Percentiles rank a stretch among this genome's conserved stretches.
Conservation (phyloP, 2,888 invertebrate genomes). For the Tachina lurida region DNA sequence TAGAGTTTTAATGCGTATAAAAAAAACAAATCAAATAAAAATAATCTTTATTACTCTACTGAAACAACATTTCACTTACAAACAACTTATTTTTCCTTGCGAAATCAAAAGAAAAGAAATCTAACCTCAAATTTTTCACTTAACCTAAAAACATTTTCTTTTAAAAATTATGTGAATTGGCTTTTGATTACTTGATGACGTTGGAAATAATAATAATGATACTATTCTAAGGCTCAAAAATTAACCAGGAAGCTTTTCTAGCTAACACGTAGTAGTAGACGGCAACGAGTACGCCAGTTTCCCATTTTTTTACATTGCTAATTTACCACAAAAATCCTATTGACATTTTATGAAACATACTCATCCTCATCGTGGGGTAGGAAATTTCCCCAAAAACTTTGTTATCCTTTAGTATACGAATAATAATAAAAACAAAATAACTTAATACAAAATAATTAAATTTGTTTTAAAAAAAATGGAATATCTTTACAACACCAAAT, state of each 20-base stretch:
- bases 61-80: conserved; percentile 42
- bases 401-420: conserved; percentile 42
- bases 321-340: neutral
- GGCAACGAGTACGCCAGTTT: too few relatives aligned
- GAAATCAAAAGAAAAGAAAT: neutral
- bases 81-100: neutral
- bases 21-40: conserved; percentile 46
- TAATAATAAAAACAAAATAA: neutral
- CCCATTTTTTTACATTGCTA: too few relatives aligned
- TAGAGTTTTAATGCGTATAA: conserved; percentile 63
- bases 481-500: conserved; percentile 48
- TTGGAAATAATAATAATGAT: too few relatives aligned
- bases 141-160: neutral
- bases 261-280: too few relatives aligned
- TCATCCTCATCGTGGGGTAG: neutral
- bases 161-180: too few relatives aligned
- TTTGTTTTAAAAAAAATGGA: conserved; percentile 41
- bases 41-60: conserved; percentile 57
- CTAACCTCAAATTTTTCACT: conserved; percentile 1
- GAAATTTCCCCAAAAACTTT: neutral
- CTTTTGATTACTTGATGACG: too few relatives aligned
- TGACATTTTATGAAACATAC: neutral
- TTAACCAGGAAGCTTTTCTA: too few relatives aligned
- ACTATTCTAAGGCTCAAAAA: too few relatives aligned
- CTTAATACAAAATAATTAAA: conserved; percentile 27